These are phyloP conservation scores for Cromileptes altivelis DNA, from an alignment of 2,113 vertebrate genomes.

Conservation along the genomic window DNA sequence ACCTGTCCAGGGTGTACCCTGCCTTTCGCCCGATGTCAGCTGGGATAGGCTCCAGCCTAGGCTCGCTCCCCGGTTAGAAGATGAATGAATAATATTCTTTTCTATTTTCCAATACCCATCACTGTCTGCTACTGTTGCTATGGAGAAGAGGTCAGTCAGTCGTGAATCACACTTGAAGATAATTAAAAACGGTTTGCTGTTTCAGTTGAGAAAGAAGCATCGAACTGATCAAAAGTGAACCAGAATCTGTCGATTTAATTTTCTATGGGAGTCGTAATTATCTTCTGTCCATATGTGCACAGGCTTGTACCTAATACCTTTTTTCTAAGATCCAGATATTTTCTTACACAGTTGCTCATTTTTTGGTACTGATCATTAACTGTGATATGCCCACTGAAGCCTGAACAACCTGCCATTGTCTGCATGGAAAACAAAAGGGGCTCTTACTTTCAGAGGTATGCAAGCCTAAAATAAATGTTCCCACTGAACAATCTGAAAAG, in stretches of 20 bases:
- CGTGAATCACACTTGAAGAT: not conserved
- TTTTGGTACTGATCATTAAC: not conserved
- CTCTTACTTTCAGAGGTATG: conserved; percentile 6
- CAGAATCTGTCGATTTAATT: not conserved
- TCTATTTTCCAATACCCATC: not conserved
- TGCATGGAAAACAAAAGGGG: not conserved
- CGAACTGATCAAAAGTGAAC: not conserved
- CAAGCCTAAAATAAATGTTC: conserved; percentile 26
- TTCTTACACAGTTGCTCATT: not conserved
- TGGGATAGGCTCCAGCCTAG: no score
- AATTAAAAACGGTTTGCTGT: not conserved
- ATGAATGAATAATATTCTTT: no score
- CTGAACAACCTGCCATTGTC: not conserved
- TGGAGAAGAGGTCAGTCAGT: not conserved
- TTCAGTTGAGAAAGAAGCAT: not conserved
- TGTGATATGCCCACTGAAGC: not conserved
- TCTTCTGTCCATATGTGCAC: not conserved
- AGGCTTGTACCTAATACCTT: not conserved
- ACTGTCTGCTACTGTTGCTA: not conserved
- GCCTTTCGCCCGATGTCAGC: no score
- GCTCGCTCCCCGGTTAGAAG: no score
- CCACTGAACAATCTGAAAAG: not conserved
- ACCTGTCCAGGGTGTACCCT: no score
- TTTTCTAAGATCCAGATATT: not conserved
- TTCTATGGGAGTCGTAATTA: not conserved